Conservation (phyloP, 2,797 vertebrate species). For the Epinephelus malabaricus region DNA sequence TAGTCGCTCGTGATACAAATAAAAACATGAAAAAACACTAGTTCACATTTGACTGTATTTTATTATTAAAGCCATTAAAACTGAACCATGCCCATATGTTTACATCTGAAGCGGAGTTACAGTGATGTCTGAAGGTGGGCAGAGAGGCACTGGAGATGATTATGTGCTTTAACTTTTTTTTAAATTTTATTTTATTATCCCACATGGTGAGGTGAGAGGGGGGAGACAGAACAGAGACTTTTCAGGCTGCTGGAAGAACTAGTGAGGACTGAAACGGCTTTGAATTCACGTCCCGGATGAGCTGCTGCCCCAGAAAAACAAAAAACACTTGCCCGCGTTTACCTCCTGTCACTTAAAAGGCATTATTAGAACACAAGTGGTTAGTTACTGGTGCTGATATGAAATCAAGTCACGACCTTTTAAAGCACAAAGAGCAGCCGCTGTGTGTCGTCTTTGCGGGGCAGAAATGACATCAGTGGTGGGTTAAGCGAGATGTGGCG, state of each 20-base stretch:
- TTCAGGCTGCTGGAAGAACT: conserved; percentile 74
- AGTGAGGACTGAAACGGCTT: conserved; percentile 48
- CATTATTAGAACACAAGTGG: conserved; percentile 35
- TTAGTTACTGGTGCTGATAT: conserved; percentile 55
- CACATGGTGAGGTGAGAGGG: conserved; percentile 56
- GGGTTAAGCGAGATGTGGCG: conserved; percentile 15
- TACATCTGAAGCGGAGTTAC: conserved; percentile 86
- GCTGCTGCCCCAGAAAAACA: conserved; percentile 47
- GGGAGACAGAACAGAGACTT: conserved; percentile 25
- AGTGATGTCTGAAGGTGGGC: conserved; percentile 83
- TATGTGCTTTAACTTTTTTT: conserved; percentile 80
- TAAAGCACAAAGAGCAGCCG: conserved; percentile 21
- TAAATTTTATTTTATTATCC: conserved; percentile 41
- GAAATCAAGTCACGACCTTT: conserved; percentile 27
- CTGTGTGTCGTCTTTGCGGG: conserved; percentile 43
- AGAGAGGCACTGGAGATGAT: conserved; percentile 85
- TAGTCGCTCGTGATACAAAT: conserved; percentile 32
- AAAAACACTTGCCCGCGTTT: not conserved
- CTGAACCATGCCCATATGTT: conserved; percentile 88
- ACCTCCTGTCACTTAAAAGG: conserved; percentile 33
- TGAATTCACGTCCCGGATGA: conserved; percentile 50
- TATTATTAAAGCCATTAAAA: conserved; percentile 90
- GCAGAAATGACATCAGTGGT: conserved; percentile 54
- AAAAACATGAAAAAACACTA: conserved; percentile 49
- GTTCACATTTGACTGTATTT: conserved; percentile 82